phyloP scores from a whole-genome alignment of 2,888 invertebrate genomes.

The Microplitis deprimator region DNA sequence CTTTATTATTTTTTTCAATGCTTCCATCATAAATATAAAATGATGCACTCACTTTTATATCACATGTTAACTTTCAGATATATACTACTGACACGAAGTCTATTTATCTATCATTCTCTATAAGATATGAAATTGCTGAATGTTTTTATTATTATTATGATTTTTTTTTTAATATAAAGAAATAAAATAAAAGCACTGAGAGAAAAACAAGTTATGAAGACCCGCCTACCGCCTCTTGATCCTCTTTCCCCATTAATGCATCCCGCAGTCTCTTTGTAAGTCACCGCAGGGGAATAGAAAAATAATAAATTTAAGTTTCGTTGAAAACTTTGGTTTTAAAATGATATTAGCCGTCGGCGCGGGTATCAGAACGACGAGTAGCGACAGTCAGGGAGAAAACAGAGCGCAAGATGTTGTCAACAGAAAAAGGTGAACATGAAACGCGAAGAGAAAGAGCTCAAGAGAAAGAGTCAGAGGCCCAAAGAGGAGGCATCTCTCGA shows the following conservation, averaged over 20 bases:
- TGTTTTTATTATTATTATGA: not conserved
- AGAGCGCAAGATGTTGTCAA: too few relatives aligned
- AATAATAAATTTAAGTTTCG: conserved; percentile 67
- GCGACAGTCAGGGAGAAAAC: not conserved
- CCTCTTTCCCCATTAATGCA: not conserved
- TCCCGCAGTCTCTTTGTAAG: conserved; percentile 13
- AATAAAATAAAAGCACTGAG: not conserved
- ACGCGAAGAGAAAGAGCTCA: conserved; percentile 17
- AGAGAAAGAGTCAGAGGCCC: conserved; percentile 16
- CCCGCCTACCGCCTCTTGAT: not conserved
- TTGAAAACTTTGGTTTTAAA: conserved; percentile 68
- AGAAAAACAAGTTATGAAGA: conserved; percentile 2
- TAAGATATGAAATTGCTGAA: not conserved
- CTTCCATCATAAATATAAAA: conserved; percentile 1
- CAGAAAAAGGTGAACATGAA: not conserved
- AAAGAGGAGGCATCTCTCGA: conserved; percentile 48
- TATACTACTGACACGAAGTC: not conserved
- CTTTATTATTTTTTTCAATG: not conserved
- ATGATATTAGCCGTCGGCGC: conserved; percentile 61
- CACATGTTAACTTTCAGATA: not conserved
- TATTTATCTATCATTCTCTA: not conserved
- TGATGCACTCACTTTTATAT: not conserved
- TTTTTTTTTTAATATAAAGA: not conserved
- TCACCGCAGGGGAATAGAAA: conserved; percentile 46
- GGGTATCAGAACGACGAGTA: conserved; percentile 31